Percentiles rank a stretch among this genome's conserved stretches.
These are phyloP conservation scores for Drosophila azteca DNA, from an alignment of 1,140 invertebrate genomes.

Conservation along the genomic window DNA sequence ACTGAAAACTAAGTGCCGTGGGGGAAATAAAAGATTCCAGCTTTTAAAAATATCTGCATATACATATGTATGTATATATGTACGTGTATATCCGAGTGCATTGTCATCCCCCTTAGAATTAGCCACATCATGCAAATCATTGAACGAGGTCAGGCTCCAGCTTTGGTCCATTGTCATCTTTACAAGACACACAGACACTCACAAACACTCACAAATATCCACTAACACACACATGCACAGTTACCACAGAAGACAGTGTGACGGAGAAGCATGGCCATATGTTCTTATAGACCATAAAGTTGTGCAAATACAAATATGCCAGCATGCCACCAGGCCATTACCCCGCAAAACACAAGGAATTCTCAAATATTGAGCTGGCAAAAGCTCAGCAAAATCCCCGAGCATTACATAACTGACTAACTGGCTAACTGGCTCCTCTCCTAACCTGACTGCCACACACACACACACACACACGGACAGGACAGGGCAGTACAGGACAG, in stretches of 20 bases:
- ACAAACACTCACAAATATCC: not conserved
- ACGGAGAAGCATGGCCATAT: conserved; percentile 36
- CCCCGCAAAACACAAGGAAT: conserved; percentile 45
- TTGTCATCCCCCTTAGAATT: conserved; percentile 11
- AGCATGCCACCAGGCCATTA: not conserved
- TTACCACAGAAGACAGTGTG: conserved; percentile 9
- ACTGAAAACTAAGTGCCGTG: no score
- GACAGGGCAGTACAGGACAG: not conserved
- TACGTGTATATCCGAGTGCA: not conserved
- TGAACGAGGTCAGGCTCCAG: conserved; percentile 28
- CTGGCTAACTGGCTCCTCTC: conserved; percentile 59
- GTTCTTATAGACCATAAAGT: conserved; percentile 60
- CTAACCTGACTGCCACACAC: no score
- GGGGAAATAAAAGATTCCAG: no score
- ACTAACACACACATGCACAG: not conserved
- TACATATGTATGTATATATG: no score
- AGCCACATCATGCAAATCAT: conserved; percentile 33
- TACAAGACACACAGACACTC: conserved; percentile 7
- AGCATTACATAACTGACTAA: conserved; percentile 77
- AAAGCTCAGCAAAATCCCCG: conserved; percentile 75
- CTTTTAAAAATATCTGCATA: no score
- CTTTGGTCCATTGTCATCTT: conserved; percentile 28
- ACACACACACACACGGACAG: no score
- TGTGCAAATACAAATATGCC: conserved; percentile 66
- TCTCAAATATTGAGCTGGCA: conserved; percentile 75